These are phyloP conservation scores for Eulacestoma nigropectus DNA, from an alignment of 2,113 vertebrate species.

Conservation along the genomic window DNA sequence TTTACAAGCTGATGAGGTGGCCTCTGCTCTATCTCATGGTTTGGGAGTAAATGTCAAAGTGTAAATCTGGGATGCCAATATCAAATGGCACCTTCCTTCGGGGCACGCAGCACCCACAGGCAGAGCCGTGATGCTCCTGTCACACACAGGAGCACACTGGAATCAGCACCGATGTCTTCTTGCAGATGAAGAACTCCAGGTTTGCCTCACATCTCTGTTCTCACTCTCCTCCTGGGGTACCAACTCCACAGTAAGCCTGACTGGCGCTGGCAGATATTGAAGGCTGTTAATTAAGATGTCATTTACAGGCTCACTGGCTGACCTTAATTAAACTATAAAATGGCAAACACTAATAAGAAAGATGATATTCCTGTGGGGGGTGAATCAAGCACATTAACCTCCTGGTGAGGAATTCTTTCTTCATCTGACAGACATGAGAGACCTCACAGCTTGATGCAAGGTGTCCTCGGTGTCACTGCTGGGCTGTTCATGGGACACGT, in stretches of 20 bases:
- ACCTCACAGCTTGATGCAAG: neutral
- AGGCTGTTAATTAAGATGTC: conserved; percentile 59
- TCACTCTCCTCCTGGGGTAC: neutral
- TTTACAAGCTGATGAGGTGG: neutral
- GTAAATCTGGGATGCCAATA: neutral
- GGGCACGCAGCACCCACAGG: accelerated
- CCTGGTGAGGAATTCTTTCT: neutral
- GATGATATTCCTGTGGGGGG: neutral
- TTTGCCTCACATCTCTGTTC: accelerated
- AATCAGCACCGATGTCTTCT: accelerated
- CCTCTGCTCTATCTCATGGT: neutral
- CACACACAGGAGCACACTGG: neutral
- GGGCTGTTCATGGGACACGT: accelerated
- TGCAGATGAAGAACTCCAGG: neutral
- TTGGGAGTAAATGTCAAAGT: neutral
- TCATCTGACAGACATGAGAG: neutral
- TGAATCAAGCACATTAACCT: conserved; percentile 24
- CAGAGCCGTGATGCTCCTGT: neutral
- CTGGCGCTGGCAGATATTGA: neutral
- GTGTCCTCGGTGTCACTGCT: neutral
- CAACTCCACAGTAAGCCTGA: neutral
- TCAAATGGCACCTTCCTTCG: neutral
- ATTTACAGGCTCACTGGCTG: conserved; percentile 50
- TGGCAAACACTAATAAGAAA: conserved; percentile 46
- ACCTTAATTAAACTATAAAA: conserved; percentile 57